phyloP scores from a whole-genome alignment of 2,797 vertebrate species.

The Melanogrammus aeglefinus region DNA sequence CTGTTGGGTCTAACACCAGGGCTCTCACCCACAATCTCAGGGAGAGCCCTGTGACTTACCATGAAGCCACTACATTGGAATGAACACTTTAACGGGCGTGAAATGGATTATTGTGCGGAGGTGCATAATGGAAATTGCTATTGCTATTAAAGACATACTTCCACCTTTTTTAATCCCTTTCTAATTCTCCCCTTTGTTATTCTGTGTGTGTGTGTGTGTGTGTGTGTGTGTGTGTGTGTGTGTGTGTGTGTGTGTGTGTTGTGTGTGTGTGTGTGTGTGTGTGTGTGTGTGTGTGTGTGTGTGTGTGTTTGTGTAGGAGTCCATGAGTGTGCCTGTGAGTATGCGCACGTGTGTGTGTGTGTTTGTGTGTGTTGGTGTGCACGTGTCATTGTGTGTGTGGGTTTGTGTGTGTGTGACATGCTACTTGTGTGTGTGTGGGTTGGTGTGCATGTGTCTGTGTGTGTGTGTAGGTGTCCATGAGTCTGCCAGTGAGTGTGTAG shows the following conservation, averaged over 20 bases:
- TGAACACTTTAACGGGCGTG: background rate
- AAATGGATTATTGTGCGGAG: background rate
- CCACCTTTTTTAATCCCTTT: background rate
- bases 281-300: conserved; percentile 22
- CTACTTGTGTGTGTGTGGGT: too few species aligned
- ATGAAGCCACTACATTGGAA: background rate
- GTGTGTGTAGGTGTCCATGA: too few species aligned
- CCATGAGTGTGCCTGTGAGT: conserved; percentile 9
- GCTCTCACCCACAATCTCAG: background rate
- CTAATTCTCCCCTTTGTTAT: background rate
- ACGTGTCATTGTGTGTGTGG: too few species aligned
- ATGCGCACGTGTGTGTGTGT: conserved; percentile 10
- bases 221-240: conserved; percentile 14
- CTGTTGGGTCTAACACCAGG: too few species aligned
- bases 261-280: conserved; percentile 19
- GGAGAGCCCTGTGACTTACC: background rate
- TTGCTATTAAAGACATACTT: conserved; percentile 4
- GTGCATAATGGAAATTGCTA: background rate
- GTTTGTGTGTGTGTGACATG: too few species aligned
- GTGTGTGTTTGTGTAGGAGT: conserved; percentile 23
- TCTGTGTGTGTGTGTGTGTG: conserved; percentile 28
- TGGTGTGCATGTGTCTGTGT: too few species aligned
- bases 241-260: conserved; percentile 11
- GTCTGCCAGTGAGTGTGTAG: too few species aligned
- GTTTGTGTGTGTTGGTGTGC: background rate